These are phyloP conservation scores for Synaphobranchus kaupii DNA, from an alignment of 2,797 vertebrate species.

Conservation along the genomic window DNA sequence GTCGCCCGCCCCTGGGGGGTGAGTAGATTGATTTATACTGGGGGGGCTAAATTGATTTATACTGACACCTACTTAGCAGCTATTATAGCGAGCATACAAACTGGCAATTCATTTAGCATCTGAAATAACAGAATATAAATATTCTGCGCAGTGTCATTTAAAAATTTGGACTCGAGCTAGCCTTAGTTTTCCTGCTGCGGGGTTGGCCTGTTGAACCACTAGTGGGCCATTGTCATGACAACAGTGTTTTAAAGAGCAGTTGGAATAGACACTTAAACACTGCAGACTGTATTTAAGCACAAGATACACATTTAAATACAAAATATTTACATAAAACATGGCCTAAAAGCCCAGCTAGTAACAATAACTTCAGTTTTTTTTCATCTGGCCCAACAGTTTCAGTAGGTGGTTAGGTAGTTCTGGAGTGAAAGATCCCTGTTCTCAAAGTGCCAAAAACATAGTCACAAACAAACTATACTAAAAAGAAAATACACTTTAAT, in stretches of 20 bases:
- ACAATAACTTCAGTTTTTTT: neutral
- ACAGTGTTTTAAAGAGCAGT: neutral
- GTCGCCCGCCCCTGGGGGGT: neutral
- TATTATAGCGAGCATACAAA: neutral
- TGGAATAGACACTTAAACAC: neutral
- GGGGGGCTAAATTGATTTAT: neutral
- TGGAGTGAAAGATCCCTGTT: neutral
- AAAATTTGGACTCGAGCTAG: neutral
- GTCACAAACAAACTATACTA: neutral
- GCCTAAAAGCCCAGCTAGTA: neutral
- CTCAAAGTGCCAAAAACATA: neutral
- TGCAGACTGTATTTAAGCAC: neutral
- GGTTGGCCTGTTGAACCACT: neutral
- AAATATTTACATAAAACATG: neutral
- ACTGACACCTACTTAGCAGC: constrained; percentile 5
- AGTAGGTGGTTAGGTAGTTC: neutral
- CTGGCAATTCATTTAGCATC: neutral
- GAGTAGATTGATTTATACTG: neutral
- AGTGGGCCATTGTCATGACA: neutral
- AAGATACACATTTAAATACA: neutral
- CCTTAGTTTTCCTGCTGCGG: neutral
- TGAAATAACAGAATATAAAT: neutral
- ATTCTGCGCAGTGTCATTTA: neutral
- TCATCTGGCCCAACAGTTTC: neutral
- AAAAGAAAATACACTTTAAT: neutral